Evolutionary conservation across 2,113 vertebrate species (phyloP).

Genomic region (Corynorhinus townsendii): DNA sequence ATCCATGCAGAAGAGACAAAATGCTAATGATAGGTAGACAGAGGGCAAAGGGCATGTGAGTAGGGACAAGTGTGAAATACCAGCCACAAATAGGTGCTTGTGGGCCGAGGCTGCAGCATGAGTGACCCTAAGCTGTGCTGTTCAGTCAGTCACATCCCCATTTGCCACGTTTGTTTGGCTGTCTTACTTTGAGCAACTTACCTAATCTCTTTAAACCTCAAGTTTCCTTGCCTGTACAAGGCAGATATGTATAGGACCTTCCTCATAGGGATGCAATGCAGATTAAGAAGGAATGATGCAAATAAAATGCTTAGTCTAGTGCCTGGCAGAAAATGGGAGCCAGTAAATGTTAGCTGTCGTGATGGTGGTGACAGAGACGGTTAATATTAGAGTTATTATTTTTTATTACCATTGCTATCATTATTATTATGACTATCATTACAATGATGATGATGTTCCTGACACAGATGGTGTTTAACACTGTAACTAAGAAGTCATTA

Average conservation of each 20-base stretch:
- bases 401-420: background rate
- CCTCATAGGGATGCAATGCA: background rate
- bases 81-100: rapidly evolving
- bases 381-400: background rate
- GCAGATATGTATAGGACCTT: background rate
- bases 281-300: background rate
- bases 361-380: background rate
- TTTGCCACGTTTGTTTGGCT: background rate
- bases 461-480: background rate
- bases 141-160: background rate
- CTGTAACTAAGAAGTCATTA: background rate
- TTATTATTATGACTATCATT: background rate
- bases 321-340: background rate
- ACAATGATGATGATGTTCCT: background rate
- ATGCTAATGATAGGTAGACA: background rate
- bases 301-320: background rate
- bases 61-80: background rate
- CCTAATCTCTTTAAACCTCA: background rate
- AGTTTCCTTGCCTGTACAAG: constrained; percentile 8
- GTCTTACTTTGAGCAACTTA: background rate
- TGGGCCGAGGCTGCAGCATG: rapidly evolving
- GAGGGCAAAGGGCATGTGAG: background rate
- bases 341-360: background rate
- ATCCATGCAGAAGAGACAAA: background rate
- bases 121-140: background rate